Evolutionary conservation across 2,888 invertebrate genomes (phyloP), one percentile per base, ranked within the genome.

Genomic region (Calameuta pallipes): DNA sequence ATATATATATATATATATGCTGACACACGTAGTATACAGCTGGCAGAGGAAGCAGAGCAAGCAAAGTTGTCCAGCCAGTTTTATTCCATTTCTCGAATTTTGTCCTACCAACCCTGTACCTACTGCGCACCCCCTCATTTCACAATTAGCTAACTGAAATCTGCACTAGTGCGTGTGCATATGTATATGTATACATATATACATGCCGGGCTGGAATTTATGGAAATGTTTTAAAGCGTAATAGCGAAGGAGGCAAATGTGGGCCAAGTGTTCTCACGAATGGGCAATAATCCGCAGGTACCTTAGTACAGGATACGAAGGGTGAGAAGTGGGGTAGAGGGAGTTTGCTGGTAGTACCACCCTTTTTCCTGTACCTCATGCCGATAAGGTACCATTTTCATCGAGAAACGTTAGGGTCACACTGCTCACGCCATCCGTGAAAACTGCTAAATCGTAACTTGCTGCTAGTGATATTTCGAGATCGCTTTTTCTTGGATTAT

Each of bases 211-310:
- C 15, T 23, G 56, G 23, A 56, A 56, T 56, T 23, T 23, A 56
- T 23, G 56, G 77, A 80, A 82, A 81, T 83, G 81, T 83, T 83
- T 81, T 78, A 36, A 81, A 80, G 81, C 79, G 78, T 81, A 83
- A 83, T 81, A 80, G 77, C 73, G 73, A 35, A 73, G 35, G 69
- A 73, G 36, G 73, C 33, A 75, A 79, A 76, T 78, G 80, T 76
- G 74, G 74, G 70, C 78, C 80, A 80, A 75, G 76, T 70, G 34
- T 82, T 80, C 78, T 82, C 74, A 73, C 79, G 79, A 77, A 78
- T 82, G 78, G 79, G 81, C 69, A 75, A 76, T 74, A 68, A 75
- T 69, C 56, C 23, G 56, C 56, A 56, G 56, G 56, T 56, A 56
- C 56, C 56, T 56, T 56, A 56, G 56, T 56, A 56, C 56, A 23